Evolutionary conservation across 2,113 vertebrate species (phyloP).

Genomic region (Misgurnus anguillicaudatus): DNA sequence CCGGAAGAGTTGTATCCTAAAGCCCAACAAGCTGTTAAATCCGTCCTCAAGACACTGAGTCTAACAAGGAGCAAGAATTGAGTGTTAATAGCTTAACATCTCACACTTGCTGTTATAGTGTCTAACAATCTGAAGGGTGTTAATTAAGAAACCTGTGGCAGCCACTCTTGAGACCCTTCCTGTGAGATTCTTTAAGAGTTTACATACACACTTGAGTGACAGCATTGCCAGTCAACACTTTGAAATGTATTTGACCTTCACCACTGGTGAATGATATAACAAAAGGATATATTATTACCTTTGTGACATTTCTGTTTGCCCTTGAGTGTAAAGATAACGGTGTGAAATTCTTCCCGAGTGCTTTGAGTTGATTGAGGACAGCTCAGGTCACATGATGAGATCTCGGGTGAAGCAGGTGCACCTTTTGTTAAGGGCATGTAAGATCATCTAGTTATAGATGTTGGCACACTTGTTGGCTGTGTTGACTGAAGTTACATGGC

Average conservation of each 20-base stretch:
- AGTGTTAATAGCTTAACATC: slow-evolving; percentile 3
- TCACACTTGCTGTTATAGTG: not conserved
- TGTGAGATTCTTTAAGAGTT: slow-evolving; percentile 15
- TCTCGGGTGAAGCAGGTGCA: slow-evolving; percentile 44
- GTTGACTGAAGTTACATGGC: slow-evolving; percentile 16
- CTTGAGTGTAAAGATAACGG: slow-evolving; percentile 26
- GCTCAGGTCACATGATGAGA: slow-evolving; percentile 22
- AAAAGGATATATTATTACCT: slow-evolving; percentile 10
- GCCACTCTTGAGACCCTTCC: not conserved
- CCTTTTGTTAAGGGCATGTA: slow-evolving; percentile 23
- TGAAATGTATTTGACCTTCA: not conserved
- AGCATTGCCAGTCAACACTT: not conserved
- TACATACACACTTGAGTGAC: slow-evolving; percentile 7
- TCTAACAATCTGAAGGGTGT: slow-evolving; percentile 14
- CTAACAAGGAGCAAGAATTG: slow-evolving; percentile 23
- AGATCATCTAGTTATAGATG: slow-evolving; percentile 31
- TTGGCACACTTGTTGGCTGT: slow-evolving; percentile 29
- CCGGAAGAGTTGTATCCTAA: not conserved
- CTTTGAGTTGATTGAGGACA: not conserved
- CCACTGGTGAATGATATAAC: not conserved
- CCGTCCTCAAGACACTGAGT: not conserved
- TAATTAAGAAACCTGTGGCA: slow-evolving; percentile 5
- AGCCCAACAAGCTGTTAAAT: not conserved
- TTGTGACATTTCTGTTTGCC: slow-evolving; percentile 9
- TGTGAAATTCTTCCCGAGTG: slow-evolving; percentile 25